Evolutionary conservation across 2,888 invertebrate species (phyloP), one percentile per base, ranked within the genome.

Genomic region (Shargacucullia verbasci): DNA sequence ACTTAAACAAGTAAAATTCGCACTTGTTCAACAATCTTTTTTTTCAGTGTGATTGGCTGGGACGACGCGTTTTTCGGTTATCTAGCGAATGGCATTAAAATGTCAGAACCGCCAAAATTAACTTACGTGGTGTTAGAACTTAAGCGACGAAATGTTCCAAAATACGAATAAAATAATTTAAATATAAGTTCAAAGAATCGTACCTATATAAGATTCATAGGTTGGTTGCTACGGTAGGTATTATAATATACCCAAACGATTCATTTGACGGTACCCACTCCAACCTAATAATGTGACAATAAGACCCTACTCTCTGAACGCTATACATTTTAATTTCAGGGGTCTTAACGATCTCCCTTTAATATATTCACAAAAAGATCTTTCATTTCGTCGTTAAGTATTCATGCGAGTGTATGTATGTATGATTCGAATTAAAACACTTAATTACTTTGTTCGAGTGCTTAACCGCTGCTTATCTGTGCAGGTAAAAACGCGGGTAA

Each of bases 371-470:
- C 39, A 39, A 59, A 62, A 67, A 59, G 53, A 52, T 50, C 54
- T 39, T 52, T 53, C 43, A 62, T 57, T 55, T 7, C 33, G 33
- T 47, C 49, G 43, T 33, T 49, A 52, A 56, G 34, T 54, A 61
- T 59, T 59, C 50, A 63, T 43, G 62, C 12, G 53, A 52, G 40
- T 59, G 44, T 44, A 59, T 45, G 35, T 55, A 53, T 27, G 50
- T 56, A 38, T 54, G 43, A 68, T 64, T 68, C 52, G 48, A 68
- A 57, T 68, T 64, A 63, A 56, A 68, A 54, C 50, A 12, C 20
- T 47, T 58, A 68, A 68, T 61, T 64, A 71, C 46, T 67, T 67
- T 47, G 35, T 43, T 53, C 13, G 14, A 54, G 50, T 48, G 45
- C 53, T 60, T 64, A 61, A 57, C 59, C 59, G 46, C 52, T 45